Base-by-base conservation (phyloP, 2,888 invertebrate genomes). In the Eilema sororculum region DNA sequence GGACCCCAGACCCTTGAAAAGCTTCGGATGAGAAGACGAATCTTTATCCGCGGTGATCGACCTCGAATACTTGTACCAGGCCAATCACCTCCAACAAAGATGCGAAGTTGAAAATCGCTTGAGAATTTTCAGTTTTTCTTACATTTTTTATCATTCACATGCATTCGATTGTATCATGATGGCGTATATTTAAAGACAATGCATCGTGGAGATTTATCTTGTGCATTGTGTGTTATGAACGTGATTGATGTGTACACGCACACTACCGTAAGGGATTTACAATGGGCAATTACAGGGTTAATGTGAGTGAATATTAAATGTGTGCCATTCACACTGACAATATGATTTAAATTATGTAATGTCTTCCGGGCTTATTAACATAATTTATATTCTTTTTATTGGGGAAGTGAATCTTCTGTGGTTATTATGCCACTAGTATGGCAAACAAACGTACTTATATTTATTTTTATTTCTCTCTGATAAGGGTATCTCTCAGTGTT, bases 111-210 rank as follows among this genome's bases (percentile, higher is more conserved):
- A 74, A 86, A 82, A 85, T 78, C 73, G 61, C 72, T 71, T 83
- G 79, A 68, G 79, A 82, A 84, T 78, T 68, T 65, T 12, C 3
- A 46, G 67, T 76, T 78, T 81, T 81, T 78, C 72, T 68, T 63
- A 46, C 22, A 68, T 65, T 72, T 63, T 69, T 74, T 76, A 75
- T 68, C 67, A 69, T 41, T 77, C 76, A 72, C 70, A 75, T 74
- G 58, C 61, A 71, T 71, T 75, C 72, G 72, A 70, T 73, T 76
- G 74, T 76, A 25, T 20, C 30, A 78, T 85, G 80, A 84, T 71
- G 78, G 76, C 81, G 83, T 79, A 83, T 83, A 41, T 37, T 28
- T 87, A 81, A 69, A 75, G 80, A 85, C 85, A 85, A 85, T 85
- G 82, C 78, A 71, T 16, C 22, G 37, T 59, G 41, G 62, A 69